Evolutionary conservation across 2,888 invertebrate species (phyloP), one percentile per base, ranked within the genome.

Genomic region (Drosophila maculinotata): DNA sequence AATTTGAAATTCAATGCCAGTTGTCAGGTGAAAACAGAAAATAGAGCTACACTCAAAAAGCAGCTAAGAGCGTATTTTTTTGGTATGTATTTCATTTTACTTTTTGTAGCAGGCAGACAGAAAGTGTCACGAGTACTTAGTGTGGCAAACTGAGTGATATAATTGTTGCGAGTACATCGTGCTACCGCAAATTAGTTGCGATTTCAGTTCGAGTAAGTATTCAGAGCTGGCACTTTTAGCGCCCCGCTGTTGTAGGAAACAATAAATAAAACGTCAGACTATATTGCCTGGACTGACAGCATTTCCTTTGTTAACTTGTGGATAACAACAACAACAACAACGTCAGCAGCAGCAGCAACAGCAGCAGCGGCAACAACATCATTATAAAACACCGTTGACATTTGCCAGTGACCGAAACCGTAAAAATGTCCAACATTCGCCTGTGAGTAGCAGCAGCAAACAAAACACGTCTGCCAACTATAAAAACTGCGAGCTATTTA

Each of bases 391-490:
- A 66, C 56, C 63, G 85, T 64, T 84, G 85, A 85, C 81, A 85
- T 82, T 85, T 79, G 76, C 69, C 85, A 79, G 77, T 58, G 31
- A 72, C 76, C 79, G 63, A 81, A 81, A 69, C 82, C 75, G 72
- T 85, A 85, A 79, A 81, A 85, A 85, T 79, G 85, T 85, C 69
- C 79, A 77, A 59, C 79, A 79, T 84, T 84, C 76, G 70, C 76
- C 73, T 76, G 53, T 49, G 57, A 67, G 35, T 49, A 67, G 71
- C 60, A 73, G 38, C 60, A 73, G 60, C 58, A 51, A 65, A 47
- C 45, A 52, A 52, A 65, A 66, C 31, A 59, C 25, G 58, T 49
- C 59, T 60, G 48, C 20, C 35, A 59, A 31, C 33, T 51, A 44
- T 23, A 66, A 74, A 75, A 69, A 64, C 58, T 47, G 66, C 57